These are phyloP conservation scores for Sympetrum striolatum DNA, from an alignment of 2,888 invertebrate species.

Conservation along the genomic window DNA sequence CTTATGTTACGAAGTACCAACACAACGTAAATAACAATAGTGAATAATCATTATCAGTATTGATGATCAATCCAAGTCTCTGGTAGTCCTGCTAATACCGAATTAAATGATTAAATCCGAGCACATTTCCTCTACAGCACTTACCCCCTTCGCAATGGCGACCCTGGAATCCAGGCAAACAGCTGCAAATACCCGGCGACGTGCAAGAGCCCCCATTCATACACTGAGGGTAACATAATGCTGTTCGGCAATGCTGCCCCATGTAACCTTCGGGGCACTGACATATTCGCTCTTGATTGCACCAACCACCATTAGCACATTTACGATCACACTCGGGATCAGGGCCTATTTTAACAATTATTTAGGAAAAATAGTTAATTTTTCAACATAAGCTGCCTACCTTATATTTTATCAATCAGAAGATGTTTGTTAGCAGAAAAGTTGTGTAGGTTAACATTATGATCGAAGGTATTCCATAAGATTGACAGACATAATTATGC, in stretches of 20 bases:
- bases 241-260: slow-evolving; percentile 88
- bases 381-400: too few species aligned
- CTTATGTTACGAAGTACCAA: too few species aligned
- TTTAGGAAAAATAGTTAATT: neutral
- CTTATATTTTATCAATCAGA: too few species aligned
- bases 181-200: slow-evolving; percentile 86
- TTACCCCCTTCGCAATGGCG: slow-evolving; percentile 89
- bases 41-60: too few species aligned
- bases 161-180: slow-evolving; percentile 89
- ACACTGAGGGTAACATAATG: slow-evolving; percentile 90
- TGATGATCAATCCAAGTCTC: too few species aligned
- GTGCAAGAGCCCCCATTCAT: slow-evolving; percentile 93
- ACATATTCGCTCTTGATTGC: slow-evolving; percentile 83
- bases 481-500: too few species aligned
- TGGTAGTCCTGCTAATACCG: too few species aligned
- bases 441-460: too few species aligned
- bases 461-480: too few species aligned
- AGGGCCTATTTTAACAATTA: slow-evolving; percentile 66
- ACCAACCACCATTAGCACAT: slow-evolving; percentile 85
- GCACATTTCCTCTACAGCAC: slow-evolving; percentile 48
- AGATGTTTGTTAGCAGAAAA: too few species aligned
- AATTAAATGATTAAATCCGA: too few species aligned
- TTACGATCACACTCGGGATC: slow-evolving; percentile 90
- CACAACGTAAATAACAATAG: too few species aligned
- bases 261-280: slow-evolving; percentile 90